Evolutionary conservation across 2,888 invertebrate genomes (phyloP).

Genomic region (Copidosoma aretas): DNA sequence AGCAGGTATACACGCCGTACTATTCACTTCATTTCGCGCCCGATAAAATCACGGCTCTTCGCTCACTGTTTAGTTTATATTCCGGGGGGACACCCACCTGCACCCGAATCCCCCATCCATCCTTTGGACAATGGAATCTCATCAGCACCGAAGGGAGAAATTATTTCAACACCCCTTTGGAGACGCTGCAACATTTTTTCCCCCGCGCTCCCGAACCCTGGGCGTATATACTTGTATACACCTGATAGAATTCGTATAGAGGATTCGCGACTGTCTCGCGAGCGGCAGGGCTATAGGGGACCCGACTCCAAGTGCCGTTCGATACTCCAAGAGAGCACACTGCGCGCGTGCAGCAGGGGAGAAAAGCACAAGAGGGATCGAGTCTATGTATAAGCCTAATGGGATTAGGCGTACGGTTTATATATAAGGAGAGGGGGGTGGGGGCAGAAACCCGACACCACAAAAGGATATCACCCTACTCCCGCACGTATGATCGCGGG

Average conservation of each 20-base stretch:
- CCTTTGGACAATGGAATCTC: too few relatives aligned
- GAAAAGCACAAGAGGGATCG: background rate
- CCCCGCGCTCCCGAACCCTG: too few relatives aligned
- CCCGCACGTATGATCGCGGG: background rate
- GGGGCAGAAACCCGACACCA: background rate
- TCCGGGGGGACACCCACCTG: too few relatives aligned
- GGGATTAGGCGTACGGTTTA: slow-evolving; percentile 11
- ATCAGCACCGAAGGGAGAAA: too few relatives aligned
- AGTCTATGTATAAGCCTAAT: slow-evolving; percentile 7
- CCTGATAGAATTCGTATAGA: too few relatives aligned
- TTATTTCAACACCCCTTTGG: too few relatives aligned
- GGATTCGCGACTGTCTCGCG: too few relatives aligned
- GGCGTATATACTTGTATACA: too few relatives aligned
- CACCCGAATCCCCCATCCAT: too few relatives aligned
- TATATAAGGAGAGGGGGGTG: background rate
- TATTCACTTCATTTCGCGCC: background rate
- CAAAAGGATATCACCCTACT: background rate
- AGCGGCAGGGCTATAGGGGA: background rate
- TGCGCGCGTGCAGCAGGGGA: background rate
- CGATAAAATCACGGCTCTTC: background rate
- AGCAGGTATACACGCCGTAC: background rate
- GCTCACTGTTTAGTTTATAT: too few relatives aligned
- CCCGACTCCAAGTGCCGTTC: slow-evolving; percentile 25
- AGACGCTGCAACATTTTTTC: too few relatives aligned
- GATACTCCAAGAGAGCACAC: slow-evolving; percentile 5